phyloP scores from a whole-genome alignment of 2,888 invertebrate genomes.

The Teinopalpus imperialis region DNA sequence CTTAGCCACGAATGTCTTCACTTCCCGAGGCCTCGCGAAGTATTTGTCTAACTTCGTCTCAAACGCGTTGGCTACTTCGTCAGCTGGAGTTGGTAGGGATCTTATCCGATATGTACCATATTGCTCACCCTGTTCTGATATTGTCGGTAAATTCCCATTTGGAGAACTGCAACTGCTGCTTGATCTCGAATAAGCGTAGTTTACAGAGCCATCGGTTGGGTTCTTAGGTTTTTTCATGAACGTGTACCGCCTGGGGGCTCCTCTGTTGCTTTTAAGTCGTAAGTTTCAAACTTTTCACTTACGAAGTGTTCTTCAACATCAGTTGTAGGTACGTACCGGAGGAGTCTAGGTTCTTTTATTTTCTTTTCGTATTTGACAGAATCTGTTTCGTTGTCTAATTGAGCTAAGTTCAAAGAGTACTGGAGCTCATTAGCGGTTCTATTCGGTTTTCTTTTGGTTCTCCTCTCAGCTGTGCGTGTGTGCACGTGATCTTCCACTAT shows the following conservation, averaged over 20 bases:
- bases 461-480: slow-evolving; percentile 59
- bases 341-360: slow-evolving; percentile 64
- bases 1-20: slow-evolving; percentile 60
- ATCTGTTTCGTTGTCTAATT: slow-evolving; percentile 72
- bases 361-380: slow-evolving; percentile 71
- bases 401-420: slow-evolving; percentile 56
- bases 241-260: slow-evolving; percentile 61
- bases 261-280: slow-evolving; percentile 62
- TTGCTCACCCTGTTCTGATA: slow-evolving; percentile 69
- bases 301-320: slow-evolving; percentile 69
- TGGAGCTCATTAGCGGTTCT: slow-evolving; percentile 65
- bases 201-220: slow-evolving; percentile 67
- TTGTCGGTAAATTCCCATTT: slow-evolving; percentile 68
- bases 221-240: slow-evolving; percentile 72
- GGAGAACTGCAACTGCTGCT: slow-evolving; percentile 74
- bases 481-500: slow-evolving; percentile 71
- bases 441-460: slow-evolving; percentile 55
- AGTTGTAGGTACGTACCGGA: slow-evolving; percentile 67
- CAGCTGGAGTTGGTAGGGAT: slow-evolving; percentile 41
- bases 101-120: slow-evolving; percentile 63
- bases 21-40: slow-evolving; percentile 63
- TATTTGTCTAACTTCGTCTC: slow-evolving; percentile 71
- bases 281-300: slow-evolving; percentile 69
- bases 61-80: slow-evolving; percentile 49
- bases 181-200: slow-evolving; percentile 70